A percentile compares a stretch with the other conserved stretches of the same genome.
Conservation (phyloP, 2,888 invertebrate genomes). For the Tubiluchus corallicola region DNA sequence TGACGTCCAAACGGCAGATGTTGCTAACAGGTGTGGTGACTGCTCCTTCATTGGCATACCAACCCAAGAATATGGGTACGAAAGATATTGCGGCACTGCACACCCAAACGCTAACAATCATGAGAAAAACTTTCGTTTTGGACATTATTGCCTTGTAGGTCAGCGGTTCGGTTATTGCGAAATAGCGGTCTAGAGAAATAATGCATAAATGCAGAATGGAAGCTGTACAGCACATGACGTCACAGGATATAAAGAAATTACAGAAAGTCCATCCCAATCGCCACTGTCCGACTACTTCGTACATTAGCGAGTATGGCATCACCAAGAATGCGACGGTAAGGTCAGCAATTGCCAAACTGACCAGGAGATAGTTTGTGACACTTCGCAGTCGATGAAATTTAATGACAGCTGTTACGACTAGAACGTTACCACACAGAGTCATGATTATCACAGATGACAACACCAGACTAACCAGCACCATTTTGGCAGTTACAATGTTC, state of each 20-base stretch:
- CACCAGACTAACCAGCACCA: background rate
- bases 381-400: constrained; percentile 21
- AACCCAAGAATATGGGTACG: constrained; percentile 24
- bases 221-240: constrained; percentile 27
- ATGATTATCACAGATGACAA: constrained; percentile 4
- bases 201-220: constrained; percentile 25
- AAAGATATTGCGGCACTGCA: constrained; percentile 24
- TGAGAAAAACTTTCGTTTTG: constrained; percentile 15
- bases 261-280: constrained; percentile 22
- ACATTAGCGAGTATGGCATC: constrained; percentile 24
- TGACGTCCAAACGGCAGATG: constrained; percentile 18
- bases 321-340: constrained; percentile 24
- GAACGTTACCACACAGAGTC: constrained; percentile 20
- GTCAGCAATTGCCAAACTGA: constrained; percentile 23
- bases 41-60: constrained; percentile 18
- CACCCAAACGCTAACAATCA: constrained; percentile 20
- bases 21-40: constrained; percentile 8
- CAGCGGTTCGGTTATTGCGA: constrained; percentile 24
- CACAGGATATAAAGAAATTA: constrained; percentile 26
- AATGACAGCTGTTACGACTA: constrained; percentile 22
- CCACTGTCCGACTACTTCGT: constrained; percentile 20
- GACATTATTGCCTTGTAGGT: constrained; percentile 20
- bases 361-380: constrained; percentile 22
- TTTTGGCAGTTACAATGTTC: no score
- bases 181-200: constrained; percentile 22